These are phyloP conservation scores for Autographa gamma DNA, from an alignment of 2,888 invertebrate genomes.

Conservation along the genomic window DNA sequence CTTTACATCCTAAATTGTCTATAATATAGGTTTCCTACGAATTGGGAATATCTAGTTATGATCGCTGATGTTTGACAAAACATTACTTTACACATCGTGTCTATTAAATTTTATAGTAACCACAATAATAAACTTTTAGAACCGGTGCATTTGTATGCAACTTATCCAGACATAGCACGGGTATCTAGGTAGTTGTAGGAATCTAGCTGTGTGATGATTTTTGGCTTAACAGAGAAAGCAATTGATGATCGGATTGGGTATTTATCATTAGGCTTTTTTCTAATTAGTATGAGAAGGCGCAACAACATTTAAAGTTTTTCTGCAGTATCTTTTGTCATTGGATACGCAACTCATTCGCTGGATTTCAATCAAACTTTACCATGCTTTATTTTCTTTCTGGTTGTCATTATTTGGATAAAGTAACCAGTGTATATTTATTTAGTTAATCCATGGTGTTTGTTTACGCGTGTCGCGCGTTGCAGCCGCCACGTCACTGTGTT, in stretches of 20 bases:
- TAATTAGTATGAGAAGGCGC: background rate
- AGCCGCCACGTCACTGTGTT: slow-evolving; percentile 78
- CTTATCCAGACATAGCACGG: no score
- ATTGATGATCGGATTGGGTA: background rate
- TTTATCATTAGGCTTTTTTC: background rate
- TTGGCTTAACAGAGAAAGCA: slow-evolving; percentile 27
- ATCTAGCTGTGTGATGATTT: slow-evolving; percentile 10
- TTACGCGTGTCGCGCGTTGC: slow-evolving; percentile 68
- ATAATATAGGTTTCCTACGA: no score
- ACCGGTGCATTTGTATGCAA: no score
- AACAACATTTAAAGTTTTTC: background rate
- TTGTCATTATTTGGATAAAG: background rate
- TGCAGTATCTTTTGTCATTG: background rate
- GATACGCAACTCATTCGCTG: background rate
- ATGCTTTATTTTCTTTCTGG: background rate
- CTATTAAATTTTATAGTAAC: no score
- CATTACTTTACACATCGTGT: no score
- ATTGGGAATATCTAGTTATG: no score
- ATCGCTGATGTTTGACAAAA: no score
- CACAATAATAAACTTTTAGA: no score
- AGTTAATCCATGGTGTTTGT: slow-evolving; percentile 39
- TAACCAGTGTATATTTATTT: slow-evolving; percentile 11
- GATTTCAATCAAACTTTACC: background rate
- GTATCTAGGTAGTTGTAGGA: no score
- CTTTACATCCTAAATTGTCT: no score